A percentile compares a stretch with the other conserved stretches of the same genome.
These are phyloP conservation scores for Lacanobia oleracea DNA, from an alignment of 2,888 invertebrate species.

Conservation along the genomic window DNA sequence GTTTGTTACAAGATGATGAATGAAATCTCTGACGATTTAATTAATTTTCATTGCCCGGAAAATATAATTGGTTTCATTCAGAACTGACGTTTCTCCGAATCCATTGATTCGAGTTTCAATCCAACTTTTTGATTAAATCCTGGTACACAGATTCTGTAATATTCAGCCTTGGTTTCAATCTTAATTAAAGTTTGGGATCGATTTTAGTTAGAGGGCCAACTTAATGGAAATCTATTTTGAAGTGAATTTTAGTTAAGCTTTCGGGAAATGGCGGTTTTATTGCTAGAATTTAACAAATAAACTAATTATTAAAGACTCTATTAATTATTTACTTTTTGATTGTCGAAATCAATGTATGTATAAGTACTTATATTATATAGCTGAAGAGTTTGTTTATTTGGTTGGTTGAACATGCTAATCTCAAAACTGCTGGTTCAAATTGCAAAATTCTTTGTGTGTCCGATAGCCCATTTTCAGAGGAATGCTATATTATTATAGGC, in stretches of 20 bases:
- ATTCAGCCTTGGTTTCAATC: conserved; percentile 3
- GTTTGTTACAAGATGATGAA: not conserved
- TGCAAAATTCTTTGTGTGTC: no score
- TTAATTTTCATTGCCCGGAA: not conserved
- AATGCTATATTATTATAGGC: no score
- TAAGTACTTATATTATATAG: no score
- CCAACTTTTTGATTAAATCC: conserved; percentile 28
- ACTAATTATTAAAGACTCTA: no score
- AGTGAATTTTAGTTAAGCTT: not conserved
- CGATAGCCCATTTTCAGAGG: no score
- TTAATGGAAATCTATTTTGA: not conserved
- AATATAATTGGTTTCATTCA: conserved; percentile 10
- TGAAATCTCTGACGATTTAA: not conserved
- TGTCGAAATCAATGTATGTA: no score
- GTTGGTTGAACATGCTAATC: no score
- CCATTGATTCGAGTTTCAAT: conserved; percentile 21
- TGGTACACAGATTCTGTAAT: conserved; percentile 14
- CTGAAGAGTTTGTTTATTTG: no score
- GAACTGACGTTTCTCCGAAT: conserved; percentile 1
- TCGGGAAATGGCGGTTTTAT: not conserved
- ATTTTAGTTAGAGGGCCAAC: not conserved
- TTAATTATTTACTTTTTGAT: no score
- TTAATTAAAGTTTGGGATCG: conserved; percentile 33
- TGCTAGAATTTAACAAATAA: not conserved
- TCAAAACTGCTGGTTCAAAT: no score